Conservation (phyloP, 2,113 vertebrate genomes). For the Uria aalge region DNA sequence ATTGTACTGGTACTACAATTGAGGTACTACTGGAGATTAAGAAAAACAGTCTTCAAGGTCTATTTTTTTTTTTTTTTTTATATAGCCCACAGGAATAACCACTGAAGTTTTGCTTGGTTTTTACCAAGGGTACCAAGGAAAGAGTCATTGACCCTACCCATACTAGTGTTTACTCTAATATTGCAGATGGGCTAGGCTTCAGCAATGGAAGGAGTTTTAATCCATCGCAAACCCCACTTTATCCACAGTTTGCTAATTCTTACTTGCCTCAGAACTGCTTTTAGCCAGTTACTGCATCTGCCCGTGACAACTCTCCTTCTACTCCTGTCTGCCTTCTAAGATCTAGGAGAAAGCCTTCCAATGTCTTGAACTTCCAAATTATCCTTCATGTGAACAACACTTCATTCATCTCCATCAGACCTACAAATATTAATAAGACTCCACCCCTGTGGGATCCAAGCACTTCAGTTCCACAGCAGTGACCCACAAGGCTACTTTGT, state of each 20-base stretch:
- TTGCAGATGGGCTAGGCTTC: neutral
- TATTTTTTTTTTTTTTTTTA: neutral
- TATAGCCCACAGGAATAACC: neutral
- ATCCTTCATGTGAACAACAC: neutral
- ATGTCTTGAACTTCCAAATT: neutral
- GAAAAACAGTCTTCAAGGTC: neutral
- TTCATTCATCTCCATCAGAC: neutral
- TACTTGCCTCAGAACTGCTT: neutral
- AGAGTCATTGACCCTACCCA: neutral
- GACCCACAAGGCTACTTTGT: neutral
- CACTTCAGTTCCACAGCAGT: neutral
- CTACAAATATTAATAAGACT: neutral
- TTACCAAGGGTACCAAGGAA: neutral
- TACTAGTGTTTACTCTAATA: neutral
- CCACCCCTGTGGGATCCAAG: neutral
- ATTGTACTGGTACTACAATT: neutral
- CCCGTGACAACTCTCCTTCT: neutral
- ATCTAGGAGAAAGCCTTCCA: neutral
- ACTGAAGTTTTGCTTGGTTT: neutral
- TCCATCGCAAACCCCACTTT: neutral
- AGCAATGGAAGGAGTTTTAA: neutral
- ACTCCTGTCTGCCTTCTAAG: neutral
- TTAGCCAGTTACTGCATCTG: neutral
- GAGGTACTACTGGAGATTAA: neutral
- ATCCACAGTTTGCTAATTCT: neutral